Conservation (phyloP, 2,797 vertebrate species). For the Florisuga fusca region DNA sequence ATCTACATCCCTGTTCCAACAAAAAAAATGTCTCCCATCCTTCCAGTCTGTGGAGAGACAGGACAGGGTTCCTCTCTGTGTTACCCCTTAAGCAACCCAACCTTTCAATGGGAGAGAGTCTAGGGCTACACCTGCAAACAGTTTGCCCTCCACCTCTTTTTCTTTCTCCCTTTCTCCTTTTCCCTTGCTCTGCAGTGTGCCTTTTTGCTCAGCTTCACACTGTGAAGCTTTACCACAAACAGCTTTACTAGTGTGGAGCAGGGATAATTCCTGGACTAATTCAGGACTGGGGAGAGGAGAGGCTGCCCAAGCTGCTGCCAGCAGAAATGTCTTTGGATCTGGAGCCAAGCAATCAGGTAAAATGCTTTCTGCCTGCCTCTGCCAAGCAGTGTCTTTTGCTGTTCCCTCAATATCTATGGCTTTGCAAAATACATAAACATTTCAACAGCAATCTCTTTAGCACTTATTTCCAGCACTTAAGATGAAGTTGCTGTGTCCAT, state of each 20-base stretch:
- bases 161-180: background rate
- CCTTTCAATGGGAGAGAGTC: background rate
- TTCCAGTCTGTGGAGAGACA: background rate
- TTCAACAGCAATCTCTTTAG: background rate
- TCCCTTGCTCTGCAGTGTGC: background rate
- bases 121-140: constrained; percentile 17
- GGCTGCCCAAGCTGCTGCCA: background rate
- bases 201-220: background rate
- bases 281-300: background rate
- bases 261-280: background rate
- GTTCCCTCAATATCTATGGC: background rate
- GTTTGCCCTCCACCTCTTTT: background rate
- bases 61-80: background rate
- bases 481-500: background rate
- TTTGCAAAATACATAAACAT: background rate
- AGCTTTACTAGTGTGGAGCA: background rate
- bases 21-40: background rate
- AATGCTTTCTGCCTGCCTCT: background rate
- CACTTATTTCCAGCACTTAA: background rate
- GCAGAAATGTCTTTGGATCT: background rate
- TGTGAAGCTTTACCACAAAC: background rate
- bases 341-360: background rate
- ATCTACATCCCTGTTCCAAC: background rate
- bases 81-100: background rate
- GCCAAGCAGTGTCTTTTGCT: background rate